A percentile compares a stretch with the other conserved stretches of the same genome.
These are phyloP conservation scores for Spondyliosoma cantharus DNA, from an alignment of 2,797 vertebrate species.

Conservation along the genomic window DNA sequence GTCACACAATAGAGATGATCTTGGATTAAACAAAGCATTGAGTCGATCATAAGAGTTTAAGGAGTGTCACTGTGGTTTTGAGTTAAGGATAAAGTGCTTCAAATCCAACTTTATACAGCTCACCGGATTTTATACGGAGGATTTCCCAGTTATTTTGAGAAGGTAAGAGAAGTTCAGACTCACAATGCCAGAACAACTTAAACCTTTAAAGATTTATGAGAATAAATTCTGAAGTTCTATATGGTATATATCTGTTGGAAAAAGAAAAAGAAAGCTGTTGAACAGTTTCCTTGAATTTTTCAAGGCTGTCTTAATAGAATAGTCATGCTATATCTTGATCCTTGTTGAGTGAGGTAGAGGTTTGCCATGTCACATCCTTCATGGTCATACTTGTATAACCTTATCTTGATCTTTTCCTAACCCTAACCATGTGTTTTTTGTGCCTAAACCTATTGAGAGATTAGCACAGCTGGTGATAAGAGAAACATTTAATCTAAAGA, in stretches of 20 bases:
- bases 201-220: constrained; percentile 22
- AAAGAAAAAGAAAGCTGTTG: neutral
- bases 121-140: constrained; percentile 23
- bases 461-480: no score
- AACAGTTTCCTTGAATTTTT: neutral
- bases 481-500: no score
- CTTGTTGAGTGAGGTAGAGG: no score
- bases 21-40: constrained; percentile 4
- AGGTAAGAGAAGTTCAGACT: constrained; percentile 18
- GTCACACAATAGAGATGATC: constrained; percentile 27
- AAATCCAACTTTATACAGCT: constrained; percentile 20
- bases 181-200: constrained; percentile 22
- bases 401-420: no score
- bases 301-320: neutral
- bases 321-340: neutral
- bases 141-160: constrained; percentile 27
- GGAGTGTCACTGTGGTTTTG: neutral
- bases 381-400: neutral
- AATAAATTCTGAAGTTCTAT: neutral
- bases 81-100: constrained; percentile 10
- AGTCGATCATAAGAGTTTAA: neutral
- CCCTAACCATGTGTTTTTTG: no score
- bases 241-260: neutral
- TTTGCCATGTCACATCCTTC: neutral
- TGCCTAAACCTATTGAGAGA: no score